Percentiles rank a stretch among this genome's conserved stretches.
These are phyloP conservation scores for Chloroclystis v-ata DNA, from an alignment of 2,888 invertebrate genomes.

Conservation along the genomic window DNA sequence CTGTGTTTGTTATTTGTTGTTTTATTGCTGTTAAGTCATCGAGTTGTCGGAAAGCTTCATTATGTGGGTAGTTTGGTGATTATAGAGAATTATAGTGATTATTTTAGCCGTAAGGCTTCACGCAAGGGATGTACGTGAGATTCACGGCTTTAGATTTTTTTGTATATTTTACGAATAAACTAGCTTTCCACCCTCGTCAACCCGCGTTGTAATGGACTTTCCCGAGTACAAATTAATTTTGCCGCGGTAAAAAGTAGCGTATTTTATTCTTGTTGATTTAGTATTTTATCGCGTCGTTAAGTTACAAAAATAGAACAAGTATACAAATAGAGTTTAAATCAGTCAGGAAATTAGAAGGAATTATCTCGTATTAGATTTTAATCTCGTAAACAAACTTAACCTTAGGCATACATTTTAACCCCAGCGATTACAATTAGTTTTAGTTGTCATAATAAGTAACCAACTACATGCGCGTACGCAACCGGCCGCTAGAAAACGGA, in stretches of 20 bases:
- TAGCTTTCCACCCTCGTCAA: too few relatives aligned
- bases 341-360: too few relatives aligned
- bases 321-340: too few relatives aligned
- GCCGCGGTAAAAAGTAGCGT: too few relatives aligned
- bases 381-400: neutral
- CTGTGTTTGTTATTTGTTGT: slow-evolving; percentile 60
- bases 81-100: slow-evolving; percentile 19
- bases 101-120: slow-evolving; percentile 11
- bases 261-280: too few relatives aligned
- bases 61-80: slow-evolving; percentile 15
- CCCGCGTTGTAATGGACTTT: too few relatives aligned
- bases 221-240: too few relatives aligned
- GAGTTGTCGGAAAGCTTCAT: slow-evolving; percentile 26
- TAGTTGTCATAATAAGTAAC: neutral
- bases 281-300: too few relatives aligned
- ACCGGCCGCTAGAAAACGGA: slow-evolving; percentile 2
- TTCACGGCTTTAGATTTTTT: neutral
- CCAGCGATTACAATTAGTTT: neutral
- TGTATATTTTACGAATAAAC: too few relatives aligned
- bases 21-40: slow-evolving; percentile 59
- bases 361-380: too few relatives aligned
- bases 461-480: neutral
- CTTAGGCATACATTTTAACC: neutral
- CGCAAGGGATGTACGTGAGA: neutral
- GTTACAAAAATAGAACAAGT: too few relatives aligned